Base-by-base conservation (phyloP, 2,888 invertebrate genomes). In the Xanthorhoe designata region DNA sequence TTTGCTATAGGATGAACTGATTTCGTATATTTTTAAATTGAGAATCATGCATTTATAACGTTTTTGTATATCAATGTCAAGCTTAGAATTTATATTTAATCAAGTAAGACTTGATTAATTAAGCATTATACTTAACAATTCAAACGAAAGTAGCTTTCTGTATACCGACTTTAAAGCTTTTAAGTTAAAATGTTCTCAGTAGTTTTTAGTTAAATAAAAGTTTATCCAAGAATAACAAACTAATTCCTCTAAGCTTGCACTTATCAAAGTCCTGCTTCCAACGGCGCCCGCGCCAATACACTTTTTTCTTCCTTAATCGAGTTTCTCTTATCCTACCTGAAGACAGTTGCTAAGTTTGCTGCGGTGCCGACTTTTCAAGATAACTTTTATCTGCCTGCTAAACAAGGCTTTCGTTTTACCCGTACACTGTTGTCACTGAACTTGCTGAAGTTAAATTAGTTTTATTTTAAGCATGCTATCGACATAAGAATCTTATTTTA, bases 231-330 rank as follows among this genome's bases (percentile, higher is more conserved):
- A 54, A 50, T 32, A 62, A 47, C 45, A 17, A 35, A 49, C 42
- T 61, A 64, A 61, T 53, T 62, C 35, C 62, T 35, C 45, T 32
- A 60, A 68, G 61, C 81, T 87, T 82, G 78, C 79, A 74, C 78
- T 78, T 71, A 64, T 69, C 71, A 75, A 81, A 78, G 78, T 79
- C 77, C 74, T 75, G 73, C 77, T 81, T 77, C 76, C 77, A 76
- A 68, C 78, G 75, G 76, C 71, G 74, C 79, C 78, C 74, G 76
- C 71, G 74, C 79, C 83, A 69, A 83, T 87, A 88, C 86, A 86
- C 89, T 87, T 88, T 89, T 89, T 86, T 85, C 81, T 77, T 76
- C 67, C 83, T 86, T 89, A 89, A 89, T 88, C 84, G 87, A 89
- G 86, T 88, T 90, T 87, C 74, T 80, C 81, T 86, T 86, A 86